These are phyloP conservation scores for Apogon hyalosoma DNA, from an alignment of 2,797 vertebrate genomes.

Conservation along the genomic window DNA sequence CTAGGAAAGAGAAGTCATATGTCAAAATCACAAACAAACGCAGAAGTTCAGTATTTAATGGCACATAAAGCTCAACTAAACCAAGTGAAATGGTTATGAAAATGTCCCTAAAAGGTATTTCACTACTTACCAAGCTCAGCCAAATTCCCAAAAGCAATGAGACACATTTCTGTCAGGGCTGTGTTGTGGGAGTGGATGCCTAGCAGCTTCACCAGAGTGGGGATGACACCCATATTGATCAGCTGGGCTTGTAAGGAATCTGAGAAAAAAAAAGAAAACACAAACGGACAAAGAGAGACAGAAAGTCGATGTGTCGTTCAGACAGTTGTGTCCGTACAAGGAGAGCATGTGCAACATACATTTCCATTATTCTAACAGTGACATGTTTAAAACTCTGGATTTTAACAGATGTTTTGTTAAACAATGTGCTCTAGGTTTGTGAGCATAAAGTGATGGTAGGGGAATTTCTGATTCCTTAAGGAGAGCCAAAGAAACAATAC, in stretches of 20 bases:
- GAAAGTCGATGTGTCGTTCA: neutral
- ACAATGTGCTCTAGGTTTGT: too few relatives aligned
- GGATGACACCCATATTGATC: slow-evolving; percentile 98
- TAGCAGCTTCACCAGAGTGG: slow-evolving; percentile 95
- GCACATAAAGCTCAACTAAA: neutral
- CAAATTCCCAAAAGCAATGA: slow-evolving; percentile 97
- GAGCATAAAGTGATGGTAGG: too few relatives aligned
- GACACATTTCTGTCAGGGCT: slow-evolving; percentile 98
- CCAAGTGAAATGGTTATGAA: neutral
- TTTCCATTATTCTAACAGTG: too few relatives aligned
- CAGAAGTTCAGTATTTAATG: too few relatives aligned
- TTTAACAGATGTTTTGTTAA: too few relatives aligned
- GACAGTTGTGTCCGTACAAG: neutral
- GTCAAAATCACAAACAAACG: neutral
- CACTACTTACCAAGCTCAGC: slow-evolving; percentile 93
- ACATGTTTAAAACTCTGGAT: too few relatives aligned
- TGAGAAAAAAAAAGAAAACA: slow-evolving; percentile 63
- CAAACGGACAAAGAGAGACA: slow-evolving; percentile 2
- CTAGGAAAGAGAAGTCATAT: too few relatives aligned
- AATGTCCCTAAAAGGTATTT: neutral
- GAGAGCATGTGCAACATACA: neutral
- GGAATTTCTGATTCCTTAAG: too few relatives aligned
- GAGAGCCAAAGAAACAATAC: too few relatives aligned
- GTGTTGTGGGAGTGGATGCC: slow-evolving; percentile 95
- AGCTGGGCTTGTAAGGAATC: slow-evolving; percentile 98